Percentiles rank a stretch among this genome's conserved stretches.
Conservation (phyloP, 2,113 vertebrate genomes). For the Halichoeres trimaculatus region DNA sequence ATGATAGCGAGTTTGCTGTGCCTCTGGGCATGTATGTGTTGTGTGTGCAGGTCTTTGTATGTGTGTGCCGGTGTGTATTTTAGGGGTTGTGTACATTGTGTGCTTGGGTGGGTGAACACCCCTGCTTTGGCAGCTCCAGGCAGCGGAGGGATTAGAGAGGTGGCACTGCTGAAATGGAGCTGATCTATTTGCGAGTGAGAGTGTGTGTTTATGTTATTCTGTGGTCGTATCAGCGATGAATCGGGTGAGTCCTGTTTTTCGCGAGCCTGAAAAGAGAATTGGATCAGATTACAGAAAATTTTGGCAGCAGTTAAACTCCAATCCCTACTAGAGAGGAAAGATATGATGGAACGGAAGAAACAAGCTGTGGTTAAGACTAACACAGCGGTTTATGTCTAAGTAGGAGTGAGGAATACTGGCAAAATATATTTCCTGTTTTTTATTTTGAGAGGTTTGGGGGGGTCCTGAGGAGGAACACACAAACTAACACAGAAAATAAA, state of each 20-base stretch:
- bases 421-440: no score
- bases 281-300: constrained; percentile 76
- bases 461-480: no score
- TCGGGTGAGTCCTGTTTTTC: constrained; percentile 42
- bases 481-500: no score
- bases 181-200: constrained; percentile 54
- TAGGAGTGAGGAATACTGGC: no score
- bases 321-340: constrained; percentile 45
- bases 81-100: constrained; percentile 11
- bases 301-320: constrained; percentile 65
- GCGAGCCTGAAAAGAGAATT: constrained; percentile 64
- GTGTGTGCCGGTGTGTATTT: background rate
- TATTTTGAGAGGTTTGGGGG: no score
- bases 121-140: constrained; percentile 56
- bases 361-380: no score
- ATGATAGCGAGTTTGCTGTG: constrained; percentile 22
- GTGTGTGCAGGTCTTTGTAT: background rate
- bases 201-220: constrained; percentile 44
- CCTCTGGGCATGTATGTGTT: constrained; percentile 25
- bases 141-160: constrained; percentile 70
- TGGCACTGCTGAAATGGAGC: constrained; percentile 66
- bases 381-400: no score
- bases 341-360: constrained; percentile 17
- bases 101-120: constrained; percentile 53
- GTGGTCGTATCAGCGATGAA: constrained; percentile 38